Evolutionary conservation across 2,797 vertebrate genomes (phyloP).

Genomic region (Parotocinclus haroldoi): DNA sequence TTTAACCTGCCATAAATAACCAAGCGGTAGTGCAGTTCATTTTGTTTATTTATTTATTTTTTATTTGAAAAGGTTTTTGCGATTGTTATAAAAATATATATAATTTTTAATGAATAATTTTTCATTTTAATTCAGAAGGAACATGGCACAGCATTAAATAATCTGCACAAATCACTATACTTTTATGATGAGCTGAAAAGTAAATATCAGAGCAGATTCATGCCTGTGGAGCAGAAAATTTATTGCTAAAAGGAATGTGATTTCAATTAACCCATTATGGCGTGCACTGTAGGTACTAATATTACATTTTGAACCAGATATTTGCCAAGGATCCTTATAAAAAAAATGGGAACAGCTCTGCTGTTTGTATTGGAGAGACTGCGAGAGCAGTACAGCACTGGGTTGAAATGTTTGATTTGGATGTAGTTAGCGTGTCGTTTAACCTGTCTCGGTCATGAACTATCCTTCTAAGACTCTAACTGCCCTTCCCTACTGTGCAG

Average conservation of each 20-base stretch:
- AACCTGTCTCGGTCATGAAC: constrained; percentile 40
- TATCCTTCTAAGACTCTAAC: constrained; percentile 28
- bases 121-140: no score
- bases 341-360: constrained; percentile 22
- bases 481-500: constrained; percentile 31
- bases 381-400: constrained; percentile 23
- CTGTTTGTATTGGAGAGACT: constrained; percentile 45
- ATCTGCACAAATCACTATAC: no score
- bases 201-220: no score
- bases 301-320: constrained; percentile 54
- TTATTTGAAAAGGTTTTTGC: no score
- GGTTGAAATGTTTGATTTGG: constrained; percentile 47
- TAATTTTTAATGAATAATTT: no score
- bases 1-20: no score
- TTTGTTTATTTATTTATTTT: no score
- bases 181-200: no score
- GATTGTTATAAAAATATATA: no score
- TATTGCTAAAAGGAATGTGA: constrained; percentile 22
- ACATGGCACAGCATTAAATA: no score
- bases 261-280: neutral
- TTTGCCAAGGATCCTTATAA: no score
- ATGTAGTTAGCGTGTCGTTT: constrained; percentile 31
- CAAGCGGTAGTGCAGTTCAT: no score
- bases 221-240: constrained; percentile 4
- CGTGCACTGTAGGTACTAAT: constrained; percentile 54